Evolutionary conservation across 2,888 invertebrate genomes (phyloP).

Genomic region (Leucophenga montana): DNA sequence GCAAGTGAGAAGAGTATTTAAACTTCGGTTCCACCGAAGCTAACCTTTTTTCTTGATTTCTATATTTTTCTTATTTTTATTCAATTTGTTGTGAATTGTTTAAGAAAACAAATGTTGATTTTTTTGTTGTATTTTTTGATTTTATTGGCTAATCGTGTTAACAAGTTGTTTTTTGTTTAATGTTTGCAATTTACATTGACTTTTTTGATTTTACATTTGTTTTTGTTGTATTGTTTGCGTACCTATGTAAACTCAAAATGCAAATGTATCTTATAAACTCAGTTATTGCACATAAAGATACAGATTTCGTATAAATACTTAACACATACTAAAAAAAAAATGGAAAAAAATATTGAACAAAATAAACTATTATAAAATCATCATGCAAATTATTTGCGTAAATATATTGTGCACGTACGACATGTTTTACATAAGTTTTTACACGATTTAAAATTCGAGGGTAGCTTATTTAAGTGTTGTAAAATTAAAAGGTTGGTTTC

Average conservation of each 20-base stretch:
- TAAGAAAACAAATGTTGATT: constrained; percentile 6
- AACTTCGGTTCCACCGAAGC: too few species aligned
- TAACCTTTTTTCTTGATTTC: too few species aligned
- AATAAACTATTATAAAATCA: constrained; percentile 19
- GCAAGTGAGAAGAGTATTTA: too few species aligned
- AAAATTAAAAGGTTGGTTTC: too few species aligned
- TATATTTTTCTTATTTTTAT: not conserved
- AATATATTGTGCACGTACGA: constrained; percentile 40
- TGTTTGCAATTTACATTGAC: not conserved
- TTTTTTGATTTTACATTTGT: constrained; percentile 1
- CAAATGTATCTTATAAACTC: too few species aligned
- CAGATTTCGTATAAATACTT: too few species aligned
- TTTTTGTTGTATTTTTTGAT: not conserved
- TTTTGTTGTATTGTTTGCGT: not conserved
- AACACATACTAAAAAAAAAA: constrained; percentile 7
- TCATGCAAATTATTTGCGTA: constrained; percentile 54
- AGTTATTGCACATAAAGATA: too few species aligned
- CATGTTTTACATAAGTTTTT: constrained; percentile 31
- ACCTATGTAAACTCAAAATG: not conserved
- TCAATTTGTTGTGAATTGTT: not conserved
- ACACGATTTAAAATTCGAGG: constrained; percentile 39
- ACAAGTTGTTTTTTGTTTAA: constrained; percentile 38
- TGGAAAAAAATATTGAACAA: constrained; percentile 36
- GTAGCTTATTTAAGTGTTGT: constrained; percentile 28
- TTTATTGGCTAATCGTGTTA: constrained; percentile 45